Base-by-base conservation (phyloP, 2,797 vertebrate species). In the Cossypha polioptera region DNA sequence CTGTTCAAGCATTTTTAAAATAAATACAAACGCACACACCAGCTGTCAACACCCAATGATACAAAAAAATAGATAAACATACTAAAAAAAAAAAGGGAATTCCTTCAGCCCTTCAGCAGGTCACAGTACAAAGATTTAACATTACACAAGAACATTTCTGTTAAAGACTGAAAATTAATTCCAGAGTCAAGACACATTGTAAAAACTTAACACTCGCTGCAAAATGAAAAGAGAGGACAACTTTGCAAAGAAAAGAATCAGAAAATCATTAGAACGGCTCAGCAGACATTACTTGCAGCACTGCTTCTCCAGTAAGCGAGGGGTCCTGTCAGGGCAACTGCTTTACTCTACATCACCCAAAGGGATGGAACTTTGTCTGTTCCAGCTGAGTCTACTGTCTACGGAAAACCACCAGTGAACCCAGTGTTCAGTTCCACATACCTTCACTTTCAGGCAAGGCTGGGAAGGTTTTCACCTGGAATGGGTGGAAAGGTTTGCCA, bases 381-480 rank as follows among this genome's bases (percentile, higher is more conserved):
- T 61, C 33, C 59, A 36, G 38, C n/a, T 43, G 29, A 63, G 48
- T 40, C 57, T 26, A 25, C 14, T 1, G 4, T 36, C 28, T 74
- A 38, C 16, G 29, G 31, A n/a, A 65, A 67, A 35, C 5, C 38
- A 48, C 3, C 68, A 33, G 26, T 4, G 38, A 65, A n/a, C 5
- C 19, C 10, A 3, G 1, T 5, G 10, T 13, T 45, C 45, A 21
- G 15, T 31, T 79, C 81, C 71, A 97, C 98, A 29, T 98, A 99
- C 99, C 99, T 98, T 99, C 99, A 0, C 97, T 98, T 96, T 99
- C 99, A 31, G 98, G 95, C 66, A 97, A 96, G 62, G 99, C 98
- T 5, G 99, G 99, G 97, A 99, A 97, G n/a, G 99, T 99, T 93
- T 98, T 98, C 98, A 99, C 98, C 96, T 99, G 99, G 98, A 99